Conservation (phyloP, 2,113 vertebrate genomes). For the Nothobranchius kuhntae region DNA sequence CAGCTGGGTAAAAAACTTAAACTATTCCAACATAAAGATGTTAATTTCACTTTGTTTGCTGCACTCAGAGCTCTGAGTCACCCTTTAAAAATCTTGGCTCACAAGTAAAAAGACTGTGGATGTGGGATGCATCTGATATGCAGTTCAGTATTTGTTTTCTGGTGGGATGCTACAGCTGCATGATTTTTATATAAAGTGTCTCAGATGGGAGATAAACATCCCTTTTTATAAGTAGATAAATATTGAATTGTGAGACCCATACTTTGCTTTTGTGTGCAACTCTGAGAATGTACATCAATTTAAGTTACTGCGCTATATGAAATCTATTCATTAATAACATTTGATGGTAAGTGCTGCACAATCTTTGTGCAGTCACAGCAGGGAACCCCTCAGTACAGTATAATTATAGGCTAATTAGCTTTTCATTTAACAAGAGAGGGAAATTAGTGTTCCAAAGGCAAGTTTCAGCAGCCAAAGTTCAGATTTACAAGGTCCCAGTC, state of each 20-base stretch:
- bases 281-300: not conserved
- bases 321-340: conserved; percentile 16
- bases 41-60: too few relatives aligned
- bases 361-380: not conserved
- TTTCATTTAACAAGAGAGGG: conserved; percentile 40
- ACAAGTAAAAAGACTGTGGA: too few relatives aligned
- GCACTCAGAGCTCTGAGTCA: too few relatives aligned
- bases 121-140: too few relatives aligned
- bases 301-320: not conserved
- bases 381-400: conserved; percentile 12
- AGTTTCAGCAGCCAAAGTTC: conserved; percentile 1
- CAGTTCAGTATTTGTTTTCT: not conserved
- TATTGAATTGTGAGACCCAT: not conserved
- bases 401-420: conserved; percentile 30
- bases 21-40: too few relatives aligned
- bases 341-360: conserved; percentile 11
- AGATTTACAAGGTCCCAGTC: not conserved
- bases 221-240: not conserved
- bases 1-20: too few relatives aligned
- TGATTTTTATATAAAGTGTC: not conserved
- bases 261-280: conserved; percentile 1
- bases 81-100: too few relatives aligned
- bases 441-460: conserved; percentile 32
- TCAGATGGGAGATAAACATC: conserved; percentile 1
- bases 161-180: not conserved